These are phyloP conservation scores for Hoplostethus mediterraneus DNA, from an alignment of 2,797 vertebrate genomes.

Conservation along the genomic window DNA sequence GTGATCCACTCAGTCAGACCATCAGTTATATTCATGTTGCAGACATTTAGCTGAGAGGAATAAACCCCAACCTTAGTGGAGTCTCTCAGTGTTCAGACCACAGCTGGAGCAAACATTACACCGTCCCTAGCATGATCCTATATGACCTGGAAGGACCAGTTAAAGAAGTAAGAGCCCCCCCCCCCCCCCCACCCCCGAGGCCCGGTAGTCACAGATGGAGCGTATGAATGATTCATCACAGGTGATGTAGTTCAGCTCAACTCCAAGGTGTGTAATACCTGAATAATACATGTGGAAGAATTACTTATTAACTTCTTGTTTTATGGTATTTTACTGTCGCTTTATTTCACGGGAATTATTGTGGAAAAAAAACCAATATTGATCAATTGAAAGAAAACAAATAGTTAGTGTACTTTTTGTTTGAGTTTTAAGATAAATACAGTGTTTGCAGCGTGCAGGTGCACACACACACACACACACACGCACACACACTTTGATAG, in stretches of 20 bases:
- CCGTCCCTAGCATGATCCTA: slow-evolving; percentile 7
- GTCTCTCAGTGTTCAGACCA: slow-evolving; percentile 1
- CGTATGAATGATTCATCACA: slow-evolving; percentile 78
- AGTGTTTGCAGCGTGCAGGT: not conserved
- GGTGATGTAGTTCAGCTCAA: slow-evolving; percentile 68
- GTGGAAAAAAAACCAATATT: not conserved
- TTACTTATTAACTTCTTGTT: not conserved
- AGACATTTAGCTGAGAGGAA: not conserved
- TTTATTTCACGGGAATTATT: not conserved
- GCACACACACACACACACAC: slow-evolving; percentile 21
- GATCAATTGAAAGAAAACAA: too few relatives aligned
- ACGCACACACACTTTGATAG: slow-evolving; percentile 18
- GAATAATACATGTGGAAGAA: slow-evolving; percentile 53
- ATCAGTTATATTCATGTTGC: not conserved
- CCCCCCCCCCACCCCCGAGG: slow-evolving; percentile 25
- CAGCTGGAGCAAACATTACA: not conserved
- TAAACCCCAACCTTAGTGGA: not conserved
- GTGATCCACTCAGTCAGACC: not conserved
- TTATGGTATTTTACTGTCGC: not conserved
- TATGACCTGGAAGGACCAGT: not conserved
- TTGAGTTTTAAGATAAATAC: not conserved
- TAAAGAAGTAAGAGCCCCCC: slow-evolving; percentile 12
- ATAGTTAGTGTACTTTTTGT: not conserved
- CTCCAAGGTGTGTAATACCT: slow-evolving; percentile 55
- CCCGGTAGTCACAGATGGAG: slow-evolving; percentile 67